Evolutionary conservation across 2,797 vertebrate genomes (phyloP), one percentile per base, ranked within the genome.

Genomic region (Tadarida brasiliensis): DNA sequence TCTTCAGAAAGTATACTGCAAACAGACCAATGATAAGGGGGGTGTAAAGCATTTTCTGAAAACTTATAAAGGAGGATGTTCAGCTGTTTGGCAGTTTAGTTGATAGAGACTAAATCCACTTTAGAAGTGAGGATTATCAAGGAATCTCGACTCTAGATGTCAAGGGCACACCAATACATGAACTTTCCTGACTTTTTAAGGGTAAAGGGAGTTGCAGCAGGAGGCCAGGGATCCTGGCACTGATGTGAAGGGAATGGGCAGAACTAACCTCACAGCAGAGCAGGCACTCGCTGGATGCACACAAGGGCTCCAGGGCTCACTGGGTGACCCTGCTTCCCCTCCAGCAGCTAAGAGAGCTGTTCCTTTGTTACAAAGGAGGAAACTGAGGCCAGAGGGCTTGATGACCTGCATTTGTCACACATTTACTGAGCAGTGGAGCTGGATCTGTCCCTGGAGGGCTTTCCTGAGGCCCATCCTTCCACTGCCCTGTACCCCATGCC

Each of bases 131-230:
- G 22, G 24, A 8, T 11, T 11, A 2, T 16, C 5, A 7, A 10
- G 26, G 63, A n/a, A 2, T 11, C 15, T 14, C 4, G 7, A 11
- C 51, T 39, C 20, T 9, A 33, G 8, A 2, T 19, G 0, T 2
- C n/a, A 19, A 26, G 68, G 68, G 17, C 56, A 5, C 19, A 8
- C 2, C 2, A 19, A 5, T 20, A 1, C 30, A 74, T 44, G 24
- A 15, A n/a, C 26, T 35, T 33, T 35, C 39, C 87, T 99, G 99
- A 89, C 98, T 99, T 94, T 98, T 99, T 96, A 99, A 99, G 99
- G 0, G 99, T 98, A 95, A 99, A 99, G 98, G 99, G 19, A 12
- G 12, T 12, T 7, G 2, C 19, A 24, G 24, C 30, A 16, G 44
- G 71, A 39, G 35, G 51, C 49, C 56, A 22, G 26, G n/a, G 30